Conservation (phyloP, 1,140 invertebrate genomes). For the Anastrepha ludens region DNA sequence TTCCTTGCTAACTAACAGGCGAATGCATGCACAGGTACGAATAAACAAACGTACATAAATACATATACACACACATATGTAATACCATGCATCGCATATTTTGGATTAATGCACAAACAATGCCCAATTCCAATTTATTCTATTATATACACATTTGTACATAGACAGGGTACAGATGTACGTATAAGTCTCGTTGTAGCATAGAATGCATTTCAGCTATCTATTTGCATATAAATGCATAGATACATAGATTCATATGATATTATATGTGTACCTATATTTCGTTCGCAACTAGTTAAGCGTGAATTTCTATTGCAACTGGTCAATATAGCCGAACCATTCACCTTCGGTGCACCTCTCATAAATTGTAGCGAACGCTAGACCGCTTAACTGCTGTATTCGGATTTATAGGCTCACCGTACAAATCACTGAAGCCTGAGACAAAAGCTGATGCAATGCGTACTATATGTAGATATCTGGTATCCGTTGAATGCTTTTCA, state of each 20-base stretch:
- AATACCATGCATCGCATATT: too few relatives aligned
- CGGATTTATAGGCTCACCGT: neutral
- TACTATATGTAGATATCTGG: conserved; percentile 26
- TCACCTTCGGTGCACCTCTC: neutral
- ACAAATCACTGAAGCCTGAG: conserved; percentile 28
- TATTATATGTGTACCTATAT: neutral
- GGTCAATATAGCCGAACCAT: neutral
- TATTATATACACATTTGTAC: too few relatives aligned
- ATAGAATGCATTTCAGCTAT: too few relatives aligned
- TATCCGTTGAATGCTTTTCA: conserved; percentile 49
- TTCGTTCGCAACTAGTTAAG: conserved; percentile 52
- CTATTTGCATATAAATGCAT: neutral
- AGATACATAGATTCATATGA: neutral
- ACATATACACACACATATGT: neutral
- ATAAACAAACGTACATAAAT: neutral
- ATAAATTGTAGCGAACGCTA: neutral
- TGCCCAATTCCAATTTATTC: too few relatives aligned
- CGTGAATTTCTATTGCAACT: conserved; percentile 54
- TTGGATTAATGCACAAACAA: too few relatives aligned
- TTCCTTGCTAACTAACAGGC: neutral
- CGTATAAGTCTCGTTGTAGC: too few relatives aligned
- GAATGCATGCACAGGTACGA: neutral
- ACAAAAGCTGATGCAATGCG: conserved; percentile 48
- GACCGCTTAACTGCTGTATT: neutral
- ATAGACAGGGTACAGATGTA: too few relatives aligned